Conservation (phyloP, 37 sponge, comb jelly and placozoan genomes). For the Crambe crambe region DNA sequence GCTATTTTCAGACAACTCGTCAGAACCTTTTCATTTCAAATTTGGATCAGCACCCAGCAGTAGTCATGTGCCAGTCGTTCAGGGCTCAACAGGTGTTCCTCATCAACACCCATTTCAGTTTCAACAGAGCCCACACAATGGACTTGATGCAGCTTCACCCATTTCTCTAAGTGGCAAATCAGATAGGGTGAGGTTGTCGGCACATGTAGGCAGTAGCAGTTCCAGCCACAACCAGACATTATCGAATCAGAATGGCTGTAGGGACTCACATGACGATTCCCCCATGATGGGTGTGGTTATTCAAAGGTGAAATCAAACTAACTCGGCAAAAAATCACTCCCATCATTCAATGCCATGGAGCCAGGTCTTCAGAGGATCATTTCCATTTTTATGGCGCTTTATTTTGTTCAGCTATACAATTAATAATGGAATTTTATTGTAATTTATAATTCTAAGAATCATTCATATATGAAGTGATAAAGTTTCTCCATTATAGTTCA, state of each 20-base stretch:
- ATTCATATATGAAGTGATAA: no score
- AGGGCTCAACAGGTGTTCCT: neutral
- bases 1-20: constrained; percentile 28
- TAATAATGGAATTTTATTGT: no score
- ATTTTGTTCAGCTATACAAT: neutral
- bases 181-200: neutral
- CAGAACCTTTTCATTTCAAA: constrained; percentile 49
- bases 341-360: neutral
- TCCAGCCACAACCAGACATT: constrained; percentile 1
- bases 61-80: neutral
- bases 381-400: neutral
- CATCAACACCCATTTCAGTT: constrained; percentile 17
- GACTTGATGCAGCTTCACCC: neutral
- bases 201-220: neutral
- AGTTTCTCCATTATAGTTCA: no score
- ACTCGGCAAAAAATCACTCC: neutral
- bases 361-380: neutral
- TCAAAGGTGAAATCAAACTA: constrained; percentile 14
- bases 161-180: neutral
- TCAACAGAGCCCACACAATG: constrained; percentile 7
- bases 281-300: constrained; percentile 42
- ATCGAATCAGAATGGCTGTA: constrained; percentile 20
- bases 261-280: constrained; percentile 40
- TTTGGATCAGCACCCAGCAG: constrained; percentile 14
- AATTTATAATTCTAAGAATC: neutral